phyloP scores from a whole-genome alignment of 2,113 vertebrate species.

The Lepisosteus osseus region DNA sequence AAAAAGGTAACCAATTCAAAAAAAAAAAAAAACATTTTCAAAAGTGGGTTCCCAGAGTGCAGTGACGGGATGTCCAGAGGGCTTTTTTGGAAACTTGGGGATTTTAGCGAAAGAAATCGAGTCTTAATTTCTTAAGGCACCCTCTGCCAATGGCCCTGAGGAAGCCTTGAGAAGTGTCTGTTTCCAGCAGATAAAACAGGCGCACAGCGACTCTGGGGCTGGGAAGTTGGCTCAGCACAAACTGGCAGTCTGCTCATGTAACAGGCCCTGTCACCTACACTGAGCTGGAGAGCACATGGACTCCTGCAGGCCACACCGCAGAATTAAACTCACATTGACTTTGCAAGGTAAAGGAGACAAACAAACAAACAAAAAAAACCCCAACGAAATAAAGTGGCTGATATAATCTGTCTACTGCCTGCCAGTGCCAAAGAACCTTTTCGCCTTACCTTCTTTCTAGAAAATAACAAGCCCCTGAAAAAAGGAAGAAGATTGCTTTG shows the following conservation, averaged over 20 bases:
- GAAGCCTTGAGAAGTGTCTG: constrained; percentile 57
- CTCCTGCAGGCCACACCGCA: neutral
- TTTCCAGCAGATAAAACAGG: constrained; percentile 67
- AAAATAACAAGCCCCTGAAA: too few species aligned
- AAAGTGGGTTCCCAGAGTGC: neutral
- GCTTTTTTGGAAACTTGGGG: neutral
- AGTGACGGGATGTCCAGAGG: neutral
- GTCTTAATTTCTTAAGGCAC: constrained; percentile 12
- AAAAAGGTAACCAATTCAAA: neutral
- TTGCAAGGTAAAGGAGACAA: constrained; percentile 5
- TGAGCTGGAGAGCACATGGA: constrained; percentile 31
- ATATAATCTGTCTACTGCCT: constrained; percentile 3
- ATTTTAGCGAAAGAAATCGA: neutral
- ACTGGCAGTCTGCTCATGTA: constrained; percentile 53
- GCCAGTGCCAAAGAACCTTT: neutral
- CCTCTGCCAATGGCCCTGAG: constrained; percentile 38
- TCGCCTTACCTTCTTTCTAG: too few species aligned
- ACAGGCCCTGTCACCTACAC: constrained; percentile 58
- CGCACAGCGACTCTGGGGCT: constrained; percentile 55
- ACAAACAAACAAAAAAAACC: neutral
- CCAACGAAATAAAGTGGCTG: neutral
- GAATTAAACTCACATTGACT: neutral
- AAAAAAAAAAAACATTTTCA: neutral
- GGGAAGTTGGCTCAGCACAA: constrained; percentile 50
- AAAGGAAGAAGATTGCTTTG: too few species aligned